phyloP scores from a whole-genome alignment of 2,888 invertebrate species.

The Nezara viridula region DNA sequence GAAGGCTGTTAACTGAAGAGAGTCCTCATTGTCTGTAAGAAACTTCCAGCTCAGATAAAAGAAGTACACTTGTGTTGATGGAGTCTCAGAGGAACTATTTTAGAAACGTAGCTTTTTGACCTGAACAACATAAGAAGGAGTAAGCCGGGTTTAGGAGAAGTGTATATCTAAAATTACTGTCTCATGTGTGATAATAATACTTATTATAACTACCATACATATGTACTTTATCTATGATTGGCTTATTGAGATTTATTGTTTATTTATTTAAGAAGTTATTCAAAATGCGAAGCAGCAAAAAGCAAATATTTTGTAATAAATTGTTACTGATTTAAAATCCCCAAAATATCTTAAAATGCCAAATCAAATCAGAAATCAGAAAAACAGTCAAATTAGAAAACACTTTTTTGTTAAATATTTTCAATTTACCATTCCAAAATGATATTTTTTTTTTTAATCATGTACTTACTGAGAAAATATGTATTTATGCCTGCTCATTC shows the following conservation, averaged over 20 bases:
- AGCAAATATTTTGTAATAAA: too few species aligned
- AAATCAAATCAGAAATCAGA: too few species aligned
- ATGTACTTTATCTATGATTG: too few species aligned
- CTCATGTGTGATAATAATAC: neutral
- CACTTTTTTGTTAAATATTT: neutral
- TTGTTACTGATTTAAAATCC: too few species aligned
- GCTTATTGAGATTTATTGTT: too few species aligned
- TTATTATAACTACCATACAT: too few species aligned
- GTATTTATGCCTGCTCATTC: neutral
- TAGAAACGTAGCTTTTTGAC: neutral
- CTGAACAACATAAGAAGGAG: too few species aligned
- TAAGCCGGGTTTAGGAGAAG: neutral
- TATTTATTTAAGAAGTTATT: too few species aligned
- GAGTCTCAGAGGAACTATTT: conserved; percentile 40
- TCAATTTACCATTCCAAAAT: neutral
- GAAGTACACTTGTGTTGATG: neutral
- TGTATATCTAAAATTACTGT: neutral
- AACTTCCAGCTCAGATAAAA: conserved; percentile 42
- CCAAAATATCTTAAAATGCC: too few species aligned
- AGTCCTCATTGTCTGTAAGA: conserved; percentile 25
- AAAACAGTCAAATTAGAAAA: conserved; percentile 10
- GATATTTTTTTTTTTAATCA: neutral
- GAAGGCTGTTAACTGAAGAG: conserved; percentile 1
- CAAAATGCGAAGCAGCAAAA: too few species aligned
- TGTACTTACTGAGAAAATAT: neutral